Conservation (phyloP, 37 sponge, comb jelly and placozoan genomes). For the Beroe ovata region DNA sequence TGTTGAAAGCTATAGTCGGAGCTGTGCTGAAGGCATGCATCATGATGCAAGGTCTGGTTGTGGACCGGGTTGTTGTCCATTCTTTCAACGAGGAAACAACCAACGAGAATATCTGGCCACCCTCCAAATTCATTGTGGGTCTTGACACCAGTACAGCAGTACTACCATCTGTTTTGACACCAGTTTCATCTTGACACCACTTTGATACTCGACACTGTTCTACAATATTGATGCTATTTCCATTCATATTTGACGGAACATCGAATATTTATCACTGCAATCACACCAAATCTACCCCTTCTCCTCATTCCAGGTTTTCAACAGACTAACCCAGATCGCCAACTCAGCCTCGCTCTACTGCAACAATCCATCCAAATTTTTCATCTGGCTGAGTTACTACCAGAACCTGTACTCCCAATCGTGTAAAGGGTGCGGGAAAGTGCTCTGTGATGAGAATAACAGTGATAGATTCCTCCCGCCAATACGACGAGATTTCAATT, state of each 20-base stretch:
- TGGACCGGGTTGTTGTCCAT: slow-evolving; percentile 55
- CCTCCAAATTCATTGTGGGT: slow-evolving; percentile 41
- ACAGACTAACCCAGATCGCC: slow-evolving; percentile 49
- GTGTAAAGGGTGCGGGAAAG: slow-evolving; percentile 38
- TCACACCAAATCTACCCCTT: too few species aligned
- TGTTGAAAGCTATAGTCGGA: slow-evolving; percentile 60
- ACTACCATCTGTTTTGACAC: too few species aligned
- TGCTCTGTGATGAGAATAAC: slow-evolving; percentile 35
- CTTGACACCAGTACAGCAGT: too few species aligned
- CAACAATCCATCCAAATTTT: slow-evolving; percentile 1
- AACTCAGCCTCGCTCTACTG: slow-evolving; percentile 43
- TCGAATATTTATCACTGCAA: too few species aligned
- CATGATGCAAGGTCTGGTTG: slow-evolving; percentile 50
- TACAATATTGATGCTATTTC: too few species aligned
- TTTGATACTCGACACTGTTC: too few species aligned
- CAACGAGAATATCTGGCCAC: slow-evolving; percentile 62
- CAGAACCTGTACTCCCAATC: slow-evolving; percentile 63
- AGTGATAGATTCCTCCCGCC: slow-evolving; percentile 31
- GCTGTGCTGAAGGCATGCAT: slow-evolving; percentile 19
- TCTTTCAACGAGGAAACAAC: slow-evolving; percentile 61
- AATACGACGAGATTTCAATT: slow-evolving; percentile 4
- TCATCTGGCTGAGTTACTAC: slow-evolving; percentile 61
- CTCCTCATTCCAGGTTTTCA: slow-evolving; percentile 1
- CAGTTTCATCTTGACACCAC: too few species aligned
- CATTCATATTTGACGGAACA: too few species aligned